Percentiles rank a stretch among this genome's conserved stretches.
These are phyloP conservation scores for Drosophila insularis DNA, from an alignment of 1,140 invertebrate species.

Conservation along the genomic window DNA sequence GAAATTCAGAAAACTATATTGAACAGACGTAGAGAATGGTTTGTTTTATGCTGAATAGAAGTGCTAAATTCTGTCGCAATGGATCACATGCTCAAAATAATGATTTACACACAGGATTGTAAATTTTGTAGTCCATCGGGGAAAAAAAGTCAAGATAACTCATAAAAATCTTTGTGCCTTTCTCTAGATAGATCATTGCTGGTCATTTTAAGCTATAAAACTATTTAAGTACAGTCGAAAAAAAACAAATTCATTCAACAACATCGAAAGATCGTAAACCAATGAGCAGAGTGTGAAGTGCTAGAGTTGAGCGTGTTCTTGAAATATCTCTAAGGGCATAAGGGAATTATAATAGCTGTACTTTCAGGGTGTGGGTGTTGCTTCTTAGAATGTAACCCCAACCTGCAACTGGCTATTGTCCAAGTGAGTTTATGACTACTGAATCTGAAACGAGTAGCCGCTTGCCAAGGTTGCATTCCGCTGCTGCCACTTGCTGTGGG, in stretches of 20 bases:
- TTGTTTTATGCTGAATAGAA: constrained; percentile 37
- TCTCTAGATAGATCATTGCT: constrained; percentile 29
- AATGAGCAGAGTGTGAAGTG: constrained; percentile 13
- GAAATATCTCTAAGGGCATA: background rate
- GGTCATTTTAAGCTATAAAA: constrained; percentile 38
- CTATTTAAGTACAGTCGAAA: constrained; percentile 25
- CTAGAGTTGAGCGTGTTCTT: constrained; percentile 5
- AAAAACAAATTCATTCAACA: constrained; percentile 48
- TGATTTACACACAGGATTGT: constrained; percentile 45
- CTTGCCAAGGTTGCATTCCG: background rate
- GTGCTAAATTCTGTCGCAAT: constrained; percentile 7
- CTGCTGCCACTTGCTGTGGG: constrained; percentile 38
- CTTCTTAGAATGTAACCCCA: constrained; percentile 33
- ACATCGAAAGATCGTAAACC: constrained; percentile 34
- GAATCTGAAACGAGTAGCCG: constrained; percentile 24
- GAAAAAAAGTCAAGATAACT: background rate
- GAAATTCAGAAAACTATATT: constrained; percentile 12
- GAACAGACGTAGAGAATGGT: background rate
- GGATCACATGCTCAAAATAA: constrained; percentile 30
- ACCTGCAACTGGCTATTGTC: constrained; percentile 14
- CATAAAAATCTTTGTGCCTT: constrained; percentile 31
- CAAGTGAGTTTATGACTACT: constrained; percentile 38
- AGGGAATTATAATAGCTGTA: background rate
- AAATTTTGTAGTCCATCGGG: constrained; percentile 46
- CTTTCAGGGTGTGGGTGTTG: constrained; percentile 3